These are phyloP conservation scores for Ceuthmochares aereus DNA, from an alignment of 2,113 vertebrate genomes.

Conservation along the genomic window DNA sequence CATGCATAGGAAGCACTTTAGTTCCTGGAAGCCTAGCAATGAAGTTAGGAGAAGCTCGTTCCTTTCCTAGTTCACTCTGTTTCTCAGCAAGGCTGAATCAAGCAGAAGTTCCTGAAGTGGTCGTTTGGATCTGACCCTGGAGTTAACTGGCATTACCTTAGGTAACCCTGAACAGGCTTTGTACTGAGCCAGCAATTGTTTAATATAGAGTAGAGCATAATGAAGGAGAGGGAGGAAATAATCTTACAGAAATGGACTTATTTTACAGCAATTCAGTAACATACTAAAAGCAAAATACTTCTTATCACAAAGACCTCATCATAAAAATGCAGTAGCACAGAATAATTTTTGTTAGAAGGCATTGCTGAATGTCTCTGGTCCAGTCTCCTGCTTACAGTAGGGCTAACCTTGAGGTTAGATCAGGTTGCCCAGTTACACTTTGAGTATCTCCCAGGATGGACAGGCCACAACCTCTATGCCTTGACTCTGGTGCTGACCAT, in stretches of 20 bases:
- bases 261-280: neutral
- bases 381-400: neutral
- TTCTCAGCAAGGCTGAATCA: conserved; percentile 30
- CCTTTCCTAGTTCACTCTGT: neutral
- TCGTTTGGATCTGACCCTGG: conserved; percentile 34
- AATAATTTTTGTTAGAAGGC: neutral
- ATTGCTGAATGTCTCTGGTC: neutral
- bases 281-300: neutral
- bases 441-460: neutral
- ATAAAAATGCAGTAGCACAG: neutral
- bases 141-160: conserved; percentile 5
- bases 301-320: neutral
- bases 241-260: neutral
- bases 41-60: neutral
- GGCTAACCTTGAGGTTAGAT: neutral
- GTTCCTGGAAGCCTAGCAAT: neutral
- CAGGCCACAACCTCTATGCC: neutral
- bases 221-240: neutral
- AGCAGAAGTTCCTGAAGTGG: conserved; percentile 15
- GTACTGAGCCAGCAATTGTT: neutral
- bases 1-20: neutral
- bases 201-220: neutral
- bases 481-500: neutral
- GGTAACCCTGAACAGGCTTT: neutral
- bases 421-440: neutral